Base-by-base conservation (phyloP, 2,888 invertebrate genomes). In the Hofmannophila pseudospretella region DNA sequence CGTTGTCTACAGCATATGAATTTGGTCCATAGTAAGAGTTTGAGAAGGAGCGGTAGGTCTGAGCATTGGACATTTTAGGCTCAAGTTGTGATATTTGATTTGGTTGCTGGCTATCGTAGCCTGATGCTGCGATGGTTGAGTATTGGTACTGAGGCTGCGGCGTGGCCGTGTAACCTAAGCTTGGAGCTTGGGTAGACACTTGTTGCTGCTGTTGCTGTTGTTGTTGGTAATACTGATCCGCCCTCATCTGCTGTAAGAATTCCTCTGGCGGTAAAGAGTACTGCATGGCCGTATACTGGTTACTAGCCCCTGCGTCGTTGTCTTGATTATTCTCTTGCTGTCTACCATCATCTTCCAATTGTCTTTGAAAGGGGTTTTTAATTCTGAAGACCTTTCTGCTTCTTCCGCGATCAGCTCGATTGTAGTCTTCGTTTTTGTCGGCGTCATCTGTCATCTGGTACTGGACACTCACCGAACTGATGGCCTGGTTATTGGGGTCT, bases 241-340 rank as follows among this genome's bases (percentile, higher is more conserved):
- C 72, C 44, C 76, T 74, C 59, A 86, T 67, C 44, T 85, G 77
- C 36, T 84, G 82, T 23, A 88, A 58, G 41, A 85, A 88, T 26
- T 84, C 81, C 39, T 87, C 86, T 7, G 88, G 86, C 41, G 88
- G 88, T 42, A 87, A 61, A 19, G 84, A 84, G 55, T 85, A 88
- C 63, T 85, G 84, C 59, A 84, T 58, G 26, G 81, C 70, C 42
- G 79, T 68, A 70, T 86, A 82, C 66, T 86, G 85, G 65, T 84
- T 85, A 70, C 86, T 88, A 64, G 85, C 78, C 54, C 79, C 80
- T 13, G 69, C 61, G 33, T 71, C 75, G 45, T 60, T 78, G 60
- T 88, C 88, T 34, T 69, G 72, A 25, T 53, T 63, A 26, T 53
- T 60, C 14, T 63, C 63, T 16, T 54, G 62, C 43, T 65, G 67